phyloP scores from a whole-genome alignment of 2,888 invertebrate genomes.

The Amblyteles armatorius region DNA sequence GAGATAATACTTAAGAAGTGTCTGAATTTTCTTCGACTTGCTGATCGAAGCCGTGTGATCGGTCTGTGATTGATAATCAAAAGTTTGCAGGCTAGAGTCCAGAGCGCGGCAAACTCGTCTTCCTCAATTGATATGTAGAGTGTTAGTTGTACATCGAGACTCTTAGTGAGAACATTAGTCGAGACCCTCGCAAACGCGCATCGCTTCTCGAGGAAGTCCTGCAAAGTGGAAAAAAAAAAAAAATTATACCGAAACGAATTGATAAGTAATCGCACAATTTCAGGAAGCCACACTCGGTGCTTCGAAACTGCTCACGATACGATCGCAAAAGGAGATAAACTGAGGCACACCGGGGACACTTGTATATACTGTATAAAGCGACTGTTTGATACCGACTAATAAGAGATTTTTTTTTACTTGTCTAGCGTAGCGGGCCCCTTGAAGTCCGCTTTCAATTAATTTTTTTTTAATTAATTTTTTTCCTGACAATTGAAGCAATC shows the following conservation, averaged over 20 bases:
- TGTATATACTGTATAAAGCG: slow-evolving; percentile 84
- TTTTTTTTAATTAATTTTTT: not conserved
- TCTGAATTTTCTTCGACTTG: slow-evolving; percentile 38
- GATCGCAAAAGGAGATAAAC: slow-evolving; percentile 49
- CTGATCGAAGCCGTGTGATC: slow-evolving; percentile 39
- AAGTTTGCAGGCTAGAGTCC: slow-evolving; percentile 25
- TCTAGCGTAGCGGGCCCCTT: slow-evolving; percentile 76
- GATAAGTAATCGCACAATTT: slow-evolving; percentile 52
- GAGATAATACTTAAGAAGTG: slow-evolving; percentile 52
- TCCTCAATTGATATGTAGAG: slow-evolving; percentile 39
- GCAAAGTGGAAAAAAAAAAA: slow-evolving; percentile 43
- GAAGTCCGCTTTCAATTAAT: slow-evolving; percentile 50
- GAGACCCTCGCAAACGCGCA: slow-evolving; percentile 22
- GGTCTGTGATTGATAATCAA: slow-evolving; percentile 61
- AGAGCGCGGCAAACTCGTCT: slow-evolving; percentile 47
- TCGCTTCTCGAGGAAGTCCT: slow-evolving; percentile 25
- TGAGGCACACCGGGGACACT: slow-evolving; percentile 69
- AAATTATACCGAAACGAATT: slow-evolving; percentile 21
- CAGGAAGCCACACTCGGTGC: slow-evolving; percentile 36
- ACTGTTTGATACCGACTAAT: slow-evolving; percentile 80
- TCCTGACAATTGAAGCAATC: not conserved
- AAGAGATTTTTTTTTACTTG: slow-evolving; percentile 74
- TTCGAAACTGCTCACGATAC: slow-evolving; percentile 32
- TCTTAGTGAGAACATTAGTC: slow-evolving; percentile 31
- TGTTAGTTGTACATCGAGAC: slow-evolving; percentile 30